Evolutionary conservation across 2,888 invertebrate species (phyloP), one percentile per base, ranked within the genome.

Genomic region (Ophonus ardosiacus): DNA sequence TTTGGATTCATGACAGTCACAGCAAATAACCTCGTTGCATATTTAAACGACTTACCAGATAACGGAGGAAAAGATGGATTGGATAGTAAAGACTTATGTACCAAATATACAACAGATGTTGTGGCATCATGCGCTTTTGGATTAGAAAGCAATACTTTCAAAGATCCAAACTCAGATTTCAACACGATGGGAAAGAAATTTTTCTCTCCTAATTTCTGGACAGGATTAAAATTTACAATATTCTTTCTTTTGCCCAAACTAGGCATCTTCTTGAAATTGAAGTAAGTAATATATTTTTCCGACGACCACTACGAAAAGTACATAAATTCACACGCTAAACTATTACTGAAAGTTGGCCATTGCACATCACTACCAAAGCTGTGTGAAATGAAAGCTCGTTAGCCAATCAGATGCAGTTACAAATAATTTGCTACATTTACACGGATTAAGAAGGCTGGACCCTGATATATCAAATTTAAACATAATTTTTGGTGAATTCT

Each of bases 71-170:
- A 92, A 8, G 90, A 93, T 86, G 92, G 90, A 71, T 86, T 91
- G n/a, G 88, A 91, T 86, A 90, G 90, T 0, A 92, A 92, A 87
- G 91, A 92, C 79, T 90, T 92, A 13, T 87, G 89, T 3, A 86
- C 90, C 2, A 89, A 90, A 31, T 92, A 89, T 78, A 92, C 92
- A 0, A 88, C 89, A 0, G 92, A 92, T 86, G 90, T 91, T 56
- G 91, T 92, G 0, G 90, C 91, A 0, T 91, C 90, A 61, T 92
- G 91, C 65, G 92, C 92, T 17, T 88, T 92, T 79, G 92, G 92
- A 0, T 74, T 92, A 0, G 90, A 91, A 1, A 91, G 91, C 0
- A 88, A 90, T 7, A 90, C 90, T 40, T 91, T 92, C 38, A 82
- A 88, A 0, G 88, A 89, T 0, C 88, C 89, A 6, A 85, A 87